Conservation (phyloP, 2,888 invertebrate species). For the Callyntrura sp. region DNA sequence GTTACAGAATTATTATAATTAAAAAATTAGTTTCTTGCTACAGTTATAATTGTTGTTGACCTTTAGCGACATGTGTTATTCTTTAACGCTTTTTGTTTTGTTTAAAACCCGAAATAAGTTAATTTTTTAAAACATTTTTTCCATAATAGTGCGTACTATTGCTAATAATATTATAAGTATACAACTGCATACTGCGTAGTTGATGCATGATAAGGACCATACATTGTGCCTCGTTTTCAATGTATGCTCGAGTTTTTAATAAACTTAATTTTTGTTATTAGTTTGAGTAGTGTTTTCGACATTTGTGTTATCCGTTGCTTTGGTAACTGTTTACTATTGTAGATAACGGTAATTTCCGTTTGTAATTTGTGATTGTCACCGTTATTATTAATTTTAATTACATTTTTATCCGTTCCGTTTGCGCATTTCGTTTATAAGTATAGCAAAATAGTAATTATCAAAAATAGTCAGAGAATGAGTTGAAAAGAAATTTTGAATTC, state of each 20-base stretch:
- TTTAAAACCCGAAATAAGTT: slow-evolving; percentile 9
- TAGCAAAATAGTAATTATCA: neutral
- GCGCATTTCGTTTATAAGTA: neutral
- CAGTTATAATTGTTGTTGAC: slow-evolving; percentile 3
- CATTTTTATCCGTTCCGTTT: neutral
- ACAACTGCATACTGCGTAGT: neutral
- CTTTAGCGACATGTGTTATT: neutral
- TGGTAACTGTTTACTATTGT: neutral
- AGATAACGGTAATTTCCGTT: neutral
- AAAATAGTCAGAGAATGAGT: no score
- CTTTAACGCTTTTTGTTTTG: slow-evolving; percentile 54
- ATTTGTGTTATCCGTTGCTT: slow-evolving; percentile 12
- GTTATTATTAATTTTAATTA: neutral
- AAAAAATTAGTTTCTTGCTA: neutral
- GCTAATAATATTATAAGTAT: neutral
- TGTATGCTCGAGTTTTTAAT: neutral
- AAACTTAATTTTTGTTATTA: neutral
- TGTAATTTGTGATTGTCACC: neutral
- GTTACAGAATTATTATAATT: slow-evolving; percentile 17
- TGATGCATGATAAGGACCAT: neutral
- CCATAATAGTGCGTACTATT: neutral
- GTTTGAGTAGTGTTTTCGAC: neutral
- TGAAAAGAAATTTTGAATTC: neutral
- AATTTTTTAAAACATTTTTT: slow-evolving; percentile 4
- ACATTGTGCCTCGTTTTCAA: neutral